Evolutionary conservation across 2,797 vertebrate species (phyloP), one percentile per base, ranked within the genome.

Genomic region (Pipistrellus pipistrellus): DNA sequence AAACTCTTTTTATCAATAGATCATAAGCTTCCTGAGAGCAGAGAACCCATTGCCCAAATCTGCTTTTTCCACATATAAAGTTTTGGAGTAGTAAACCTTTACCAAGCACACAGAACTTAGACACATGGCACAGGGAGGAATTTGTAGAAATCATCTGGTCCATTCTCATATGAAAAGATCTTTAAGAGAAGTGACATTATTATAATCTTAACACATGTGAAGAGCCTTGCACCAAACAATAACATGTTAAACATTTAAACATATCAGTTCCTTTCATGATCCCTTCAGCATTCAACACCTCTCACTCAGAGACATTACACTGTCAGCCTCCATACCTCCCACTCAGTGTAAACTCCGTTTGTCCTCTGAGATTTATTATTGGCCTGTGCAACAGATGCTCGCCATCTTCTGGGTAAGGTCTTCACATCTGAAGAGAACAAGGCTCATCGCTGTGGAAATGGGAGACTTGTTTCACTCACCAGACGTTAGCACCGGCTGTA

Each of bases 181-280:
- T 62, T 92, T 91, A 80, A 44, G 6, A 6, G 81, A 90, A 73
- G n/a, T 69, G 46, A 82, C 51, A 55, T 53, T 64, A 69, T 69
- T 46, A 35, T 18, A 46, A 46, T 83, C 30, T 59, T 83, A 71
- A 82, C 20, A 71, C 11, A 51, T 7, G 4, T 17, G 64, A 90
- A 77, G 38, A 55, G 27, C 14, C 21, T 93, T 90, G 51, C 57
- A 48, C 25, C 88, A 23, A 96, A 81, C 8, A 77, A 62, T 84
- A 10, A 41, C 32, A 41, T 48, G 9, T 77, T 38, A 69, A 84
- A 38, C 30, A 75, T 64, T 66, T 57, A 69, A 73, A 51, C 7
- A n/a, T 27, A 44, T 55, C 32, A 10, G n/a, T 27, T 53, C 25
- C 35, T 84, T 64, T 71, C 25, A 59, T 30, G 35, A 30, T 48